Evolutionary conservation across 1,140 invertebrate species (phyloP).

Genomic region (Paralvinella palmiformis): DNA sequence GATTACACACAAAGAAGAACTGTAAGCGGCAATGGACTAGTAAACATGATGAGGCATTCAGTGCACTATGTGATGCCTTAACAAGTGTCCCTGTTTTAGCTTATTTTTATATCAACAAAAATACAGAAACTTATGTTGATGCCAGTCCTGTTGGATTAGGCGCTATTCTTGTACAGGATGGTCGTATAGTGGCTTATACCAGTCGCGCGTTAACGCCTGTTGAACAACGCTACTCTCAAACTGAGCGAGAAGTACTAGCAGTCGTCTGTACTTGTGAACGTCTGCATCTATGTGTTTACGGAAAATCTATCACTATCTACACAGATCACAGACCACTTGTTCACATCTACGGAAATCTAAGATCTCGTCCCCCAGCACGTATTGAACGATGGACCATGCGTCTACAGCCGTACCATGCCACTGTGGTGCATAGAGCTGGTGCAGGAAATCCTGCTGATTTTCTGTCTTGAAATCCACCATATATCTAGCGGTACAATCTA

Average conservation of each 20-base stretch:
- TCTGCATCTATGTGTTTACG: constrained; percentile 44
- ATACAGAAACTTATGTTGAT: constrained; percentile 27
- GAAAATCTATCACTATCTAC: constrained; percentile 22
- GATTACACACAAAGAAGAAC: constrained; percentile 2
- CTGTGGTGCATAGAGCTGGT: neutral
- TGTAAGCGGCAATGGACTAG: neutral
- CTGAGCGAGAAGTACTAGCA: constrained; percentile 52
- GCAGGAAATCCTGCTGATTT: neutral
- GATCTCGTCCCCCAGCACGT: neutral
- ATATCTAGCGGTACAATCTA: neutral
- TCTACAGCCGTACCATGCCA: neutral
- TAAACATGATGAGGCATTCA: constrained; percentile 17
- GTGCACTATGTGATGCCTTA: constrained; percentile 23
- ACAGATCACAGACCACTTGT: constrained; percentile 45
- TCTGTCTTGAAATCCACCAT: neutral
- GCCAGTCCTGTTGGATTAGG: constrained; percentile 39
- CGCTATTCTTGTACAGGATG: constrained; percentile 47
- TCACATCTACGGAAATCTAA: constrained; percentile 32
- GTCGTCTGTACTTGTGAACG: constrained; percentile 49
- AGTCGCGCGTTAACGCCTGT: constrained; percentile 43
- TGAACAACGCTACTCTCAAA: constrained; percentile 51
- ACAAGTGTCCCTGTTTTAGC: constrained; percentile 23
- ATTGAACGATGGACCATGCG: constrained; percentile 2
- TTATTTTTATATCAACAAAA: constrained; percentile 27
- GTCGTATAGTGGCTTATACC: constrained; percentile 48